Evolutionary conservation across 35 echinoderm and acorn worm species (phyloP), one percentile per base, ranked within the genome.

Genomic region (Lytechinus pictus): DNA sequence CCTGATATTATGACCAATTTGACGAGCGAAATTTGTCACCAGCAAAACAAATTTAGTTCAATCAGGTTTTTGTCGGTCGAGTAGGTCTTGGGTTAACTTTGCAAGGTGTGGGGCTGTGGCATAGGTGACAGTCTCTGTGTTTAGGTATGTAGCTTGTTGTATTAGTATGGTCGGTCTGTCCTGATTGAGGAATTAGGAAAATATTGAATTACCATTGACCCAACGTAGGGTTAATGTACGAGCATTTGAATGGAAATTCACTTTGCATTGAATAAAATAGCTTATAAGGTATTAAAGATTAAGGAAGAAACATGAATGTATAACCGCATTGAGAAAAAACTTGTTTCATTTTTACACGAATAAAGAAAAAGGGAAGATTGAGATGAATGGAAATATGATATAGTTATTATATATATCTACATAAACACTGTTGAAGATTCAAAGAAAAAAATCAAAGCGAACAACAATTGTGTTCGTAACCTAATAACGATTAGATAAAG

Each of bases 1-100:
- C 28, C 29, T 90, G 52, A 90, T 44, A 90, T 90, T 90, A 90
- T 90, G 52, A 90, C 29, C 27, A 90, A 90, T 90, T 90, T 90
- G 66, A 90, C 29, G 88, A 52, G 92, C n/a, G 52, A 57, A 93
- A 93, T 57, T 93, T 93, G 92, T 93, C 92, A 93, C 92, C 92
- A 57, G 54, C 54, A 93, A 93, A 53, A 93, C 53, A 33, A 57
- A 93, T 93, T 93, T 93, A 55, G 13, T 53, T 93, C 55, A 90
- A 93, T 93, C 92, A 93, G 27, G 53, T 93, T 93, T 93, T 55
- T 79, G 52, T 27, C 92, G 92, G 92, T 57, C 92, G 29, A 93
- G 27, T 93, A 53, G 54, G 66, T 79, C 66, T 8, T 79, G 66
- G 19, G 66, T 79, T 79, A 79, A 79, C 66, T 79, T 14, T 79